Conservation (phyloP, 2,888 invertebrate genomes). For the Silvanus unidentatus region DNA sequence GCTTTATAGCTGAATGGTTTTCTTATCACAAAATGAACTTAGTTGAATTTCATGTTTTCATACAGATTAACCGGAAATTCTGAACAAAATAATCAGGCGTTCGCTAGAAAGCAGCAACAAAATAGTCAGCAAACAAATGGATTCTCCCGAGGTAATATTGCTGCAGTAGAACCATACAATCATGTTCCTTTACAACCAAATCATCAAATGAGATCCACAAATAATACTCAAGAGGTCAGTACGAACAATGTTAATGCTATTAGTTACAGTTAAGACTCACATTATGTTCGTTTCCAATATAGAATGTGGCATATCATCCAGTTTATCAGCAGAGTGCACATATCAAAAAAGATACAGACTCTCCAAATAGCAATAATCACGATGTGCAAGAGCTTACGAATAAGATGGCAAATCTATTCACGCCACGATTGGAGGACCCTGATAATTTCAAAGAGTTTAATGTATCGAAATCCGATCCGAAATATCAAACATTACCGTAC, state of each 20-base stretch:
- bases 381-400: slow-evolving; percentile 31
- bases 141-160: slow-evolving; percentile 70
- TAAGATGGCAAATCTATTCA: slow-evolving; percentile 32
- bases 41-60: too few relatives aligned
- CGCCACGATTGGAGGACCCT: slow-evolving; percentile 25
- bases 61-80: slow-evolving; percentile 41
- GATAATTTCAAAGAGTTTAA: slow-evolving; percentile 63
- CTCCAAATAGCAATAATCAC: slow-evolving; percentile 26
- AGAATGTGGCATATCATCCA: slow-evolving; percentile 44
- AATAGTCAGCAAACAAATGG: slow-evolving; percentile 48
- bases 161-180: slow-evolving; percentile 82
- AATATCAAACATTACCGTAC: slow-evolving; percentile 87
- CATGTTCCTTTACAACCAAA: slow-evolving; percentile 61
- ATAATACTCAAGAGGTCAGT: slow-evolving; percentile 46
- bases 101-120: slow-evolving; percentile 38
- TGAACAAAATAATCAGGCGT: slow-evolving; percentile 41
- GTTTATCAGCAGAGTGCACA: slow-evolving; percentile 40
- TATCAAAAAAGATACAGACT: slow-evolving; percentile 38
- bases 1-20: too few relatives aligned
- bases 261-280: neutral
- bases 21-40: too few relatives aligned
- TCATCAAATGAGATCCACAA: slow-evolving; percentile 39
- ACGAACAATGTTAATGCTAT: neutral
- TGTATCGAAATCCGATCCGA: slow-evolving; percentile 80
- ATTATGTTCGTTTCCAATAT: slow-evolving; percentile 11